Evolutionary conservation across 2,797 vertebrate species (phyloP).

Genomic region (Amblyraja radiata): DNA sequence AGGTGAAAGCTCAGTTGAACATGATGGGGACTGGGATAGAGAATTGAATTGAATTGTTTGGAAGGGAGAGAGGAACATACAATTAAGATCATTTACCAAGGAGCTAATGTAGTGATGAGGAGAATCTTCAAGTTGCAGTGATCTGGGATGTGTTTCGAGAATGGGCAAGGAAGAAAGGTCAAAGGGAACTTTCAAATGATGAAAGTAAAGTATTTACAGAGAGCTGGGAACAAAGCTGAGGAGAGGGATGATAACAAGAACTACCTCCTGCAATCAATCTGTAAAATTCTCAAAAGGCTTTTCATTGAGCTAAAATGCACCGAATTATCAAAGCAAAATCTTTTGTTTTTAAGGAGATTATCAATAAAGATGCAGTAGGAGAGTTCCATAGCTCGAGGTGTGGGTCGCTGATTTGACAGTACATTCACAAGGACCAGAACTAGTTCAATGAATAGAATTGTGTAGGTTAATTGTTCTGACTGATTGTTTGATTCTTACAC

Average conservation of each 20-base stretch:
- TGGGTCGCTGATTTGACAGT: neutral
- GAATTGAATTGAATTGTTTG: too few relatives aligned
- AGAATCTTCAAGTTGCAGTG: neutral
- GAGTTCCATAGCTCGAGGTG: too few relatives aligned
- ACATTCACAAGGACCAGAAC: neutral
- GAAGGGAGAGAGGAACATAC: neutral
- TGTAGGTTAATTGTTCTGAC: neutral
- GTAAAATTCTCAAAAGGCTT: too few relatives aligned
- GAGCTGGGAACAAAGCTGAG: neutral
- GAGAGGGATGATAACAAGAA: neutral
- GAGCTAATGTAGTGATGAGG: too few relatives aligned
- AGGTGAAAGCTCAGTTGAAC: too few relatives aligned
- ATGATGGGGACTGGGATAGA: too few relatives aligned
- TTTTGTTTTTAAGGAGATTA: neutral
- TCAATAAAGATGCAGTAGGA: neutral
- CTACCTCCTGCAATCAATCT: too few relatives aligned
- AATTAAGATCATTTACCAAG: too few relatives aligned
- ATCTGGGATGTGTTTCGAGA: neutral
- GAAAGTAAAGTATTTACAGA: neutral
- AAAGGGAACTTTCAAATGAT: neutral
- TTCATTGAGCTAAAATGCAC: neutral
- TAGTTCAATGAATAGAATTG: neutral
- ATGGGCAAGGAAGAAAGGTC: neutral
- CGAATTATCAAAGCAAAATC: too few relatives aligned
- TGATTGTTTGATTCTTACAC: too few relatives aligned